Evolutionary conservation across 35 echinoderm and acorn worm genomes (phyloP), one percentile per base, ranked within the genome.

Genomic region (Apostichopus parvimensis): DNA sequence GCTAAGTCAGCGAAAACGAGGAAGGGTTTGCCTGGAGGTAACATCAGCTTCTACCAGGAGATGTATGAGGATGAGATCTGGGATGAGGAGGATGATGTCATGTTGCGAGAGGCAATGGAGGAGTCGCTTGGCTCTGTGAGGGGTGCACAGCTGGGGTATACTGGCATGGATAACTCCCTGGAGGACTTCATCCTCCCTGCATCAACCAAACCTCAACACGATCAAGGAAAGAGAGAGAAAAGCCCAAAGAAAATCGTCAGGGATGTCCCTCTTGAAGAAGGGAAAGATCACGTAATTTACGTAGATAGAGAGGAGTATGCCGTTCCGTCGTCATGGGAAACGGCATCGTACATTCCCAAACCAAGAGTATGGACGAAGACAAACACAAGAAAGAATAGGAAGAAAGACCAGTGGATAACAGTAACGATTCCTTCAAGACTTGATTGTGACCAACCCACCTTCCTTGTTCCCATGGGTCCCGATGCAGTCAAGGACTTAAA

Each of bases 1-100:
- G 24, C 20, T 54, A 88, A 88, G 64, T 88, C 86, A 54, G n/a
- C 86, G 1, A 88, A 88, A 26, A 66, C 61, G 10, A 88, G 86
- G 62, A 88, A 88, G 61, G 86, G 86, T 68, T 7, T 88, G 22
- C 86, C 86, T 1, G 86, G 86, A 53, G 86, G 86, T 45, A 73
- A 88, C 60, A 22, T 72, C 61, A 18, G 57, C 17, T 88, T 62
- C 62, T 88, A 28, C 62, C 68, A 68, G 45, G 64, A 88, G 9
- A 88, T 88, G 61, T 88, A 88, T 62, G 61, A 88, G 8, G 86
- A 88, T 88, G 86, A 88, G 54, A 9, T 88, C 7, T 88, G 68
- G 21, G 86, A 60, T 7, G 86, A 88, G 86, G 60, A 88, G 7
- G 60, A 68, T 6, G 81, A 84, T 84, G 3, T 58, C 28, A 58